Evolutionary conservation across 2,797 vertebrate genomes (phyloP), one percentile per base, ranked within the genome.

Genomic region (Melopsittacus undulatus): DNA sequence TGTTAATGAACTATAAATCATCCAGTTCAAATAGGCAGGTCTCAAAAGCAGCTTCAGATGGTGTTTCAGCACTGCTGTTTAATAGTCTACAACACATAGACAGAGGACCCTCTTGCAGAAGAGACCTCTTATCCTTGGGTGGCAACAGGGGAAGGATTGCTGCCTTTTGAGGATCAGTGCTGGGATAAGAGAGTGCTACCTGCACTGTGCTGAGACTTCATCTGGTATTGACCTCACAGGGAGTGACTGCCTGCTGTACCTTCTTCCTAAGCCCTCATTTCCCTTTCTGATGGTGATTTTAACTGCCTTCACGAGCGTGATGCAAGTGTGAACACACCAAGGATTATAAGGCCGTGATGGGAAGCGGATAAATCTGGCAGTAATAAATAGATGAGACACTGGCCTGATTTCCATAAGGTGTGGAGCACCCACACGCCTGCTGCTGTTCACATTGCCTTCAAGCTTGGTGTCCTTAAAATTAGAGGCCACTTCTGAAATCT

Each of bases 381-480:
- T 45, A 64, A 68, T 9, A 49, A 88, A 24, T 15, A 80, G 83
- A 82, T 85, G 92, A 94, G 90, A 16, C 68, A 20, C 49, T 91
- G 81, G 67, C 61, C 87, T 91, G 46, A 14, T 89, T 95, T 87
- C 92, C 66, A 36, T 30, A 32, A 83, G 61, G 32, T 84, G 75
- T 66, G 89, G 34, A 94, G 73, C 93, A 92, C 85, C 91, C 85
- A 59, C 91, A 88, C 16, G 11, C 49, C 89, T 92, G 78, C 94
- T 96, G 87, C 89, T 80, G 63, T 42, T 91, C 64, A 5, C 3
- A 7, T 34, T 83, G 89, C 79, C 38, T 27, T 62, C 12, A 5
- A 19, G 56, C 21, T 67, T 43, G 7, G 8, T 34, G 15, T 26
- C 91, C 80, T 73, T 66, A 38, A 83, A 92, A 72, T 26, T 13